Evolutionary conservation across 2,797 vertebrate species (phyloP).

Genomic region (Clarias platycephalus): DNA sequence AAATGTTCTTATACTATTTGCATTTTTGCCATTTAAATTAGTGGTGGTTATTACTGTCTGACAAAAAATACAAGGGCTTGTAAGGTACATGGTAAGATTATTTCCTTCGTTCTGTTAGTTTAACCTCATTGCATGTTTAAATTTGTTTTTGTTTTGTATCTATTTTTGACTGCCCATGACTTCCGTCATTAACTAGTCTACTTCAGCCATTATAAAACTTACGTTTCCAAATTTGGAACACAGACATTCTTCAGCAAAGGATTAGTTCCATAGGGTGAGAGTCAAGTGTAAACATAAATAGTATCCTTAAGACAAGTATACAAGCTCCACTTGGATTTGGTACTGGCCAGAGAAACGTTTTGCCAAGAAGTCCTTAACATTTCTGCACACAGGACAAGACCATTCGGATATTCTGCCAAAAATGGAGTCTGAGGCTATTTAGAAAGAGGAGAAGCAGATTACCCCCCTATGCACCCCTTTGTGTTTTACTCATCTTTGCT

Average conservation of each 20-base stretch:
- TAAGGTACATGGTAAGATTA: neutral
- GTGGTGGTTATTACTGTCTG: neutral
- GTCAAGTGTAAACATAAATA: neutral
- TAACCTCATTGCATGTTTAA: neutral
- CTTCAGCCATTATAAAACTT: neutral
- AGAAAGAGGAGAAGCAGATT: conserved; percentile 47
- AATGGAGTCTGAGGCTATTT: conserved; percentile 49
- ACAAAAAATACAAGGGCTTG: neutral
- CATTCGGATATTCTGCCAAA: conserved; percentile 54
- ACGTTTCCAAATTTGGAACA: neutral
- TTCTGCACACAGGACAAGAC: conserved; percentile 43
- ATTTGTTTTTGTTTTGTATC: neutral
- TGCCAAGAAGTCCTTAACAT: conserved; percentile 22
- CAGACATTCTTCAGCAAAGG: neutral
- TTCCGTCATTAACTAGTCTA: neutral
- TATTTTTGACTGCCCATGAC: neutral
- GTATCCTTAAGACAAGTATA: conserved; percentile 4
- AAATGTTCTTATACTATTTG: neutral
- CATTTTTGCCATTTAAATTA: neutral
- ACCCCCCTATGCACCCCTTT: conserved; percentile 29
- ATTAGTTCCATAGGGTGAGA: neutral
- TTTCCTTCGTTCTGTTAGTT: neutral
- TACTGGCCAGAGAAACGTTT: neutral
- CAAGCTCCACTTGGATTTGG: conserved; percentile 26
- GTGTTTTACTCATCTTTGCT: conserved; percentile 54